These are phyloP conservation scores for Eumaeus atala DNA, from an alignment of 1,140 invertebrate genomes.

Conservation along the genomic window DNA sequence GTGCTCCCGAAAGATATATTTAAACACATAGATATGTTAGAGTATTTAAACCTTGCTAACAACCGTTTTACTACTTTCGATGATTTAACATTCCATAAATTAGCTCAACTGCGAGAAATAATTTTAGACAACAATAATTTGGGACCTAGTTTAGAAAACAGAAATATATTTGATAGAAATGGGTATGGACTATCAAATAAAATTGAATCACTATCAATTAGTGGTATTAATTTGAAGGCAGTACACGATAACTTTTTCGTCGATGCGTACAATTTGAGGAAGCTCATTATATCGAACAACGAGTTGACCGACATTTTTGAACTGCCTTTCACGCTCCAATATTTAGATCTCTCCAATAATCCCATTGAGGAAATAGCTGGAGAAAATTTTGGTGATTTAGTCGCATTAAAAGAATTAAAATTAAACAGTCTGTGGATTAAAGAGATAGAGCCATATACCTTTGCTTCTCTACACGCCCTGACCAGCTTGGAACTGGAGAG, in stretches of 20 bases:
- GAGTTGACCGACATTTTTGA: conserved; percentile 49
- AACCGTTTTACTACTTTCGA: conserved; percentile 68
- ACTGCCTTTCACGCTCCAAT: conserved; percentile 59
- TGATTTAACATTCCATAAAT: conserved; percentile 56
- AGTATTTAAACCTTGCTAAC: conserved; percentile 72
- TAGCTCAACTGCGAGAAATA: conserved; percentile 62
- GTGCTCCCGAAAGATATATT: conserved; percentile 65
- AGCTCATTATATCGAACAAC: conserved; percentile 54
- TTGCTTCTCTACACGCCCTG: conserved; percentile 45
- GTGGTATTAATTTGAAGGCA: conserved; percentile 41
- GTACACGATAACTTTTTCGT: conserved; percentile 58
- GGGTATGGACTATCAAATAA: conserved; percentile 54
- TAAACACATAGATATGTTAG: conserved; percentile 56
- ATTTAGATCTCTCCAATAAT: conserved; percentile 64
- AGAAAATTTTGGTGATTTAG: conserved; percentile 52
- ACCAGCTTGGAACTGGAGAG: conserved; percentile 53
- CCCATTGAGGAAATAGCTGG: conserved; percentile 46
- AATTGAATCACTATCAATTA: conserved; percentile 50
- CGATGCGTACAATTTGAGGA: conserved; percentile 54
- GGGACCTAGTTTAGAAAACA: conserved; percentile 37
- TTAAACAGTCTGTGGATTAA: conserved; percentile 60
- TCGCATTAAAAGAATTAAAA: conserved; percentile 49
- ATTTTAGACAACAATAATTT: conserved; percentile 64
- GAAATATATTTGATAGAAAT: conserved; percentile 48
- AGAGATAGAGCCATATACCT: conserved; percentile 45